A percentile compares a stretch with the other conserved stretches of the same genome.
Conservation (phyloP, 1,140 invertebrate genomes). For the Rhagoletis pomonella region DNA sequence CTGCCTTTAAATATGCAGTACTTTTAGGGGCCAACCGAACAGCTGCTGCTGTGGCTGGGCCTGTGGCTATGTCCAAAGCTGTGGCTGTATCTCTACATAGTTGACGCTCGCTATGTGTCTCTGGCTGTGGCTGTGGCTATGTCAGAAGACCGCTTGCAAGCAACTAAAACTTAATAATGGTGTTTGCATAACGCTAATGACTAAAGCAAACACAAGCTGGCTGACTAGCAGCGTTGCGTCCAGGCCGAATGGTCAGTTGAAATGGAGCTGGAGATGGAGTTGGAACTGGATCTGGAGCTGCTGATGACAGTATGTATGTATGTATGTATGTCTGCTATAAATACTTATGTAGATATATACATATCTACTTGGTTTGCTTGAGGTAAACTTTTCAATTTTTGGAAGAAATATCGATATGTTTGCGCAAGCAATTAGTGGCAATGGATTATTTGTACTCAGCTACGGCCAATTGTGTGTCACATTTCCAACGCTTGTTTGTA, state of each 20-base stretch:
- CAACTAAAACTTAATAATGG: constrained; percentile 39
- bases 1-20: constrained; percentile 38
- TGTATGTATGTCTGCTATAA: too few species aligned
- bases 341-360: too few species aligned
- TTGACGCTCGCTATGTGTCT: too few species aligned
- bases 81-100: too few species aligned
- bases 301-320: too few species aligned
- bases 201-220: constrained; percentile 4
- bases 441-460: constrained; percentile 28
- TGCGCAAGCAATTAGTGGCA: constrained; percentile 28
- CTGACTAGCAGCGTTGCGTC: background rate
- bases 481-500: background rate
- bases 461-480: constrained; percentile 22
- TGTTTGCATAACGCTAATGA: constrained; percentile 35
- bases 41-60: background rate
- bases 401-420: background rate
- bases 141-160: background rate
- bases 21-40: background rate
- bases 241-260: background rate
- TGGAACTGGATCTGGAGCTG: background rate
- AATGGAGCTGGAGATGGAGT: background rate
- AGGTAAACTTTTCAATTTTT: background rate
- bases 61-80: background rate
- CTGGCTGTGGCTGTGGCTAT: too few species aligned
- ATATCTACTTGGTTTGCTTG: constrained; percentile 25